phyloP scores from a whole-genome alignment of 2,888 invertebrate genomes.

The Dolomedes plantarius region DNA sequence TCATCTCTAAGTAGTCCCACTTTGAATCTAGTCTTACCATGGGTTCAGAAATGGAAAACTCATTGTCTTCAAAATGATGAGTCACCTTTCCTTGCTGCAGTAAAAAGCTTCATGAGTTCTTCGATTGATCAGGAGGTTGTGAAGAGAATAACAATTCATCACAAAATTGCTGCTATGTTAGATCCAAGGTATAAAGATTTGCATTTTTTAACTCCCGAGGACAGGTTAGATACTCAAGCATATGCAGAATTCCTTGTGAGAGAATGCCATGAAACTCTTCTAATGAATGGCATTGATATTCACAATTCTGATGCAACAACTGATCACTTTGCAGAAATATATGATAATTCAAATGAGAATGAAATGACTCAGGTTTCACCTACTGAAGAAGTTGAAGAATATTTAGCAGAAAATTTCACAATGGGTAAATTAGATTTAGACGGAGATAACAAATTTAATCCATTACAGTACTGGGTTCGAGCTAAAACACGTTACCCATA shows the following conservation, averaged over 20 bases:
- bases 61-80: constrained; percentile 66
- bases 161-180: constrained; percentile 58
- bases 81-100: constrained; percentile 51
- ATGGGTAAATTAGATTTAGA: constrained; percentile 61
- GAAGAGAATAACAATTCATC: constrained; percentile 58
- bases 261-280: constrained; percentile 51
- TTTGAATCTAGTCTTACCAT: constrained; percentile 59
- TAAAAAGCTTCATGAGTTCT: constrained; percentile 61
- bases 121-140: constrained; percentile 64
- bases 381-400: constrained; percentile 61
- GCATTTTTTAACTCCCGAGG: constrained; percentile 50
- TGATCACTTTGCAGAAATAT: constrained; percentile 47
- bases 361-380: constrained; percentile 5
- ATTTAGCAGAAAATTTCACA: constrained; percentile 46
- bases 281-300: constrained; percentile 48
- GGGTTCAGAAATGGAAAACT: constrained; percentile 63
- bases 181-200: constrained; percentile 63
- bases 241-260: constrained; percentile 48
- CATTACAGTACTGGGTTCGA: constrained; percentile 60
- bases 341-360: constrained; percentile 40
- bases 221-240: constrained; percentile 33
- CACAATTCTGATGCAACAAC: constrained; percentile 9
- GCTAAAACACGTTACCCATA: constrained; percentile 48
- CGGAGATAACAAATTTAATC: constrained; percentile 63
- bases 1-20: constrained; percentile 56